Evolutionary conservation across 2,888 invertebrate species (phyloP), one percentile per base, ranked within the genome.

Genomic region (Plagiodera versicolora): DNA sequence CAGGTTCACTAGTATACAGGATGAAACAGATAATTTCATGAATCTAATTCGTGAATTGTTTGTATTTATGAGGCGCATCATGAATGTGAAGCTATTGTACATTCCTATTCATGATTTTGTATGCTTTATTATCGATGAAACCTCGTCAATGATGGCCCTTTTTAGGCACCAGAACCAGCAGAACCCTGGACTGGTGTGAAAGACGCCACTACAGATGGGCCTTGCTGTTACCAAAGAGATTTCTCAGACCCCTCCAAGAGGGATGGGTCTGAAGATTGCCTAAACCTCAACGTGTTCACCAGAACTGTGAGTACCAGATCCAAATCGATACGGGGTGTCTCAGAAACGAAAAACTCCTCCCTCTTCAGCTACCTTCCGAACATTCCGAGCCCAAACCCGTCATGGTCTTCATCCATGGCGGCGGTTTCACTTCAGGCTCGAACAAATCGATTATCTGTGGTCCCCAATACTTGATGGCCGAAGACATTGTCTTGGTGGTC

Each of bases 391-490:
- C 49, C 6, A 76, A 75, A 61, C 78, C 80, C 2, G 80, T 80
- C 1, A 80, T 81, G 80, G 74, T 81, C 2, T 81, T 75, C 74
- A 77, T 81, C 28, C 78, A 80, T 61, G 81, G 80, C 4, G 80
- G 81, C 20, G 79, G 71, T 6, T 80, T 78, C 60, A 65, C 69
- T 0, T 60, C 65, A 16, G 79, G 80, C 1, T 76, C 73, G 5
- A 63, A 63, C 14, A 32, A 9, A 19, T 18, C 20, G 2, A 75
- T 74, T 45, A 70, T 83, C 4, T 80, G 49, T 61, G 81, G 82
- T 28, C 82, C 83, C 0, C 82, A 83, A 64, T 81, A 78, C 64
- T 72, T 83, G 1, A 75, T 83, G 72, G 74, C 79, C 32, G 80
- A 81, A 67, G 81, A 82, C 67, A 72, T 84, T 11, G 77, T 83